Percentiles rank a stretch among this genome's conserved stretches.
phyloP scores from a whole-genome alignment of 1,140 invertebrate species.

The Drosophila pseudoobscura region DNA sequence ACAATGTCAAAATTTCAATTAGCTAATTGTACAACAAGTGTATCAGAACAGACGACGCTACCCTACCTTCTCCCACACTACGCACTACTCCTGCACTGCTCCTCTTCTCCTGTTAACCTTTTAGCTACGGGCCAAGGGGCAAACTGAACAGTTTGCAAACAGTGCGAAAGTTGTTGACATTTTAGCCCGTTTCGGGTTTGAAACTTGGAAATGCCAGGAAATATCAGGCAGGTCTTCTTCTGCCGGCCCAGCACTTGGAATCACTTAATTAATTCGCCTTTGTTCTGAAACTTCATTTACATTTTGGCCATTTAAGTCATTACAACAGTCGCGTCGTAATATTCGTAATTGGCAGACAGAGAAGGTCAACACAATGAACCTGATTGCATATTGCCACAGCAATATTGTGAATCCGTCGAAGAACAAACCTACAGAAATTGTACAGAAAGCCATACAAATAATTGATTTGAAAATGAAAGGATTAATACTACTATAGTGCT shows the following conservation, averaged over 20 bases:
- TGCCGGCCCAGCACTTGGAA: slow-evolving; percentile 5
- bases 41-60: slow-evolving; percentile 17
- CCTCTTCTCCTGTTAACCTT: slow-evolving; percentile 55
- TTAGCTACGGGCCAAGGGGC: slow-evolving; percentile 53
- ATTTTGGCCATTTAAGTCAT: slow-evolving; percentile 27
- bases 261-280: slow-evolving; percentile 48
- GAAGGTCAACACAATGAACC: too few species aligned
- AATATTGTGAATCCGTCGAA: too few species aligned
- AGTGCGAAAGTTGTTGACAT: slow-evolving; percentile 59
- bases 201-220: too few species aligned
- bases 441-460: too few species aligned
- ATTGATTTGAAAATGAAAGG: too few species aligned
- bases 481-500: too few species aligned
- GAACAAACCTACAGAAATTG: too few species aligned
- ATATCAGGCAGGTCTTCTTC: not conserved
- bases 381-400: too few species aligned
- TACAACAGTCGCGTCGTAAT: too few species aligned
- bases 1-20: slow-evolving; percentile 64
- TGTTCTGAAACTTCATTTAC: slow-evolving; percentile 45
- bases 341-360: not conserved
- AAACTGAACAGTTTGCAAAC: slow-evolving; percentile 31
- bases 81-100: not conserved
- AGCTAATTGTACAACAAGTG: slow-evolving; percentile 67
- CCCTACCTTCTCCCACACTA: not conserved
- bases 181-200: slow-evolving; percentile 15